Evolutionary conservation across 2,888 invertebrate genomes (phyloP), one percentile per base, ranked within the genome.

Genomic region (Cremastinae sp.): DNA sequence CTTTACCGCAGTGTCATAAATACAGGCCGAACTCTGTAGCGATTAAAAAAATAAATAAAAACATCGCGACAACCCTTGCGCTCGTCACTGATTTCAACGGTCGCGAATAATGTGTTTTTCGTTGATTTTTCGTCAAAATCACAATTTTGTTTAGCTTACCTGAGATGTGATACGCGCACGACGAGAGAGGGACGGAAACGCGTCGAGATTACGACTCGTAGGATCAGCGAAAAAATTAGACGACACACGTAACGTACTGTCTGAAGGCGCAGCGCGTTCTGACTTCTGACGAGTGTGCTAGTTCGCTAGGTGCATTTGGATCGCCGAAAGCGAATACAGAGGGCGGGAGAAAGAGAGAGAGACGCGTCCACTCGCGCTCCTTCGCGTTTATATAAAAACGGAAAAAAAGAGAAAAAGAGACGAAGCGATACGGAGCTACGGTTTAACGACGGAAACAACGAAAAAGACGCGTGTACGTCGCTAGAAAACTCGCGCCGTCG

Each of bases 181-280:
- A 41, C 41, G 41, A 41, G 9, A n/a, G n/a, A n/a, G n/a, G n/a
- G n/a, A n/a, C n/a, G 9, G 10, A 37, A 55, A 55, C 20, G 28
- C 10, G 10, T n/a, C 39, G 56, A 39, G 4, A 5, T 16, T n/a
- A 56, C 43, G 10, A 22, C 12, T 28, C n/a, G 45, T 14, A 22
- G 56, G 22, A 47, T 16, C 18, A 10, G 47, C 39, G 8, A 37
- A 20, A 41, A 18, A n/a, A 28, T n/a, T 14, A 35, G 8, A 45
- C 39, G 59, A 58, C 43, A 41, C 14, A 62, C 70, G 85, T 80
- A 79, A 80, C 80, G 81, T 79, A 84, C 85, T 83, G 84, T 74
- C 78, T 80, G 78, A 78, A 81, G 77, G 83, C 84, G 80, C 81
- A 82, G 79, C 83, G 84, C 83, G 83, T 82, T 85, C 80, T 84